Evolutionary conservation across 2,888 invertebrate species (phyloP).

Genomic region (Desoria tigrina): DNA sequence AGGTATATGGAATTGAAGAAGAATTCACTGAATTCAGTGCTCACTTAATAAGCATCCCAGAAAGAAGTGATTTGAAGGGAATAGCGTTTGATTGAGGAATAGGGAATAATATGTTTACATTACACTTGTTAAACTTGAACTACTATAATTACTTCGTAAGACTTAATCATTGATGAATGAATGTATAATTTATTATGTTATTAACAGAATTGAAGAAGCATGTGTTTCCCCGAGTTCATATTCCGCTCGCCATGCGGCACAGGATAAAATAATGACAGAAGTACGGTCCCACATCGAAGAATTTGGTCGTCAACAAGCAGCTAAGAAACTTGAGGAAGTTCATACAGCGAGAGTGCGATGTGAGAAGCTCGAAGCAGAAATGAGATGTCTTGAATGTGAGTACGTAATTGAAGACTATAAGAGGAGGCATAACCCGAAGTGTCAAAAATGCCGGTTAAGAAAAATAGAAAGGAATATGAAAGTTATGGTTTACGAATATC

Average conservation of each 20-base stretch:
- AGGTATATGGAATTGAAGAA: no score
- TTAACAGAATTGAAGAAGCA: conserved; percentile 22
- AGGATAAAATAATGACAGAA: background rate
- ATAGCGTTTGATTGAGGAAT: no score
- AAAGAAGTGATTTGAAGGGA: no score
- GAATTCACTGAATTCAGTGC: no score
- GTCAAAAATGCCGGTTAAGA: conserved; percentile 9
- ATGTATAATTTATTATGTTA: no score
- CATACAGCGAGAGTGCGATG: background rate
- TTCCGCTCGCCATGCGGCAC: background rate
- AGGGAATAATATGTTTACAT: no score
- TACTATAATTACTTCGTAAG: no score
- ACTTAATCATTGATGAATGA: no score
- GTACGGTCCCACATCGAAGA: background rate
- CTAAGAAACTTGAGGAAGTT: conserved; percentile 13
- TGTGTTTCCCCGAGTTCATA: conserved; percentile 5
- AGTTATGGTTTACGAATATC: conserved; percentile 14
- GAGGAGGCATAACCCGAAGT: conserved; percentile 8
- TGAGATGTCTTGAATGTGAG: conserved; percentile 12
- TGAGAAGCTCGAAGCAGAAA: conserved; percentile 11
- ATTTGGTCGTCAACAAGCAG: background rate
- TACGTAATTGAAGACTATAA: conserved; percentile 22
- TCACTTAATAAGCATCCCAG: no score
- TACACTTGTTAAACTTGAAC: no score
- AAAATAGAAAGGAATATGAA: conserved; percentile 3